Evolutionary conservation across 35 echinoderm and acorn worm species (phyloP).

Genomic region (Ophioderma brevispina): DNA sequence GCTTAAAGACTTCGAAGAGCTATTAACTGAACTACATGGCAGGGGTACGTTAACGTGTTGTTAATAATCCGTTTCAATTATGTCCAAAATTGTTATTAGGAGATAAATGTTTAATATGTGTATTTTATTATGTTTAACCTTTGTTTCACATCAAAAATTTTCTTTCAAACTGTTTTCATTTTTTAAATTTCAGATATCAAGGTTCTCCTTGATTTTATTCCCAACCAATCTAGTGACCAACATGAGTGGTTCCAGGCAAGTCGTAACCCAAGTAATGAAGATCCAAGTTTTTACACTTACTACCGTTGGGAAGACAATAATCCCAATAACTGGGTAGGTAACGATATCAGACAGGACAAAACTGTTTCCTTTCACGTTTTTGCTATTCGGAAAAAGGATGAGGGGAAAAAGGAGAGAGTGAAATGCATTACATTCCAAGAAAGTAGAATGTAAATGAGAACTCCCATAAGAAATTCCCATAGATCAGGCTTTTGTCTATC

Average conservation of each 20-base stretch:
- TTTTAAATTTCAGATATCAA: constrained; percentile 45
- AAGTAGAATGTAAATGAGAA: too few species aligned
- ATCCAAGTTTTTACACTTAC: constrained; percentile 52
- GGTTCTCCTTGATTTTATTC: constrained; percentile 81
- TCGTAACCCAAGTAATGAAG: constrained; percentile 19
- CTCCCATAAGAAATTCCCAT: too few species aligned
- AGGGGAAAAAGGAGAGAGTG: too few species aligned
- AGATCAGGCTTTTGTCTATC: too few species aligned
- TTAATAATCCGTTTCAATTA: neutral
- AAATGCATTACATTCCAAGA: too few species aligned
- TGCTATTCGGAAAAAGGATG: too few species aligned
- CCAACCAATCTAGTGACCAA: constrained; percentile 83
- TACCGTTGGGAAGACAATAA: constrained; percentile 70
- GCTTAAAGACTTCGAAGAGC: constrained; percentile 57
- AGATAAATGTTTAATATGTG: too few species aligned
- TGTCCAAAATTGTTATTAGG: too few species aligned
- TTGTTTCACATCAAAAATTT: neutral
- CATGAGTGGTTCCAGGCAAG: constrained; percentile 75
- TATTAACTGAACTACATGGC: constrained; percentile 63
- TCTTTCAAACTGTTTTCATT: neutral
- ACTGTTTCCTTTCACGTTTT: too few species aligned
- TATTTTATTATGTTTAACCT: neutral
- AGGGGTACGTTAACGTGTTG: constrained; percentile 19
- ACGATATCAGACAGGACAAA: constrained; percentile 50
- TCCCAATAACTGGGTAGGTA: constrained; percentile 89